These are phyloP conservation scores for Rhegmatorhina hoffmannsi DNA, from an alignment of 2,113 vertebrate species.

Conservation along the genomic window DNA sequence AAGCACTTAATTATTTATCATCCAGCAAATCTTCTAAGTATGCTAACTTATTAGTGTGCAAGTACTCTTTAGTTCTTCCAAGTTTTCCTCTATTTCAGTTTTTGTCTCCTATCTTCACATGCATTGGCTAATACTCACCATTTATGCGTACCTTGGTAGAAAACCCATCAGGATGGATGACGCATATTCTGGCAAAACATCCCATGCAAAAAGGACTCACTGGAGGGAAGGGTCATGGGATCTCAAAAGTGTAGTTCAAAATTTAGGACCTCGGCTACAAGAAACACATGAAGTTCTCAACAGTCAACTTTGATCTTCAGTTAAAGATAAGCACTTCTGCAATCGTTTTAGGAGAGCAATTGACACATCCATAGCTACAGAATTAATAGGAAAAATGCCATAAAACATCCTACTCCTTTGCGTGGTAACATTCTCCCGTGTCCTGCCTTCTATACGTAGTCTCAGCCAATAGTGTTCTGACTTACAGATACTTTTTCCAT, in stretches of 20 bases:
- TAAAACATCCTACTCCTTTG: background rate
- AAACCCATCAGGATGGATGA: background rate
- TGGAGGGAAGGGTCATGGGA: background rate
- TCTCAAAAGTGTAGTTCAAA: background rate
- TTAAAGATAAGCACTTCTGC: background rate
- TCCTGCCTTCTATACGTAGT: rapidly evolving
- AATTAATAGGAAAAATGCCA: background rate
- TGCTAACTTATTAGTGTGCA: background rate
- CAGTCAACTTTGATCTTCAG: background rate
- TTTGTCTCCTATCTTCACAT: background rate
- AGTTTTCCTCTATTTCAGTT: background rate
- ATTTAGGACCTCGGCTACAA: background rate
- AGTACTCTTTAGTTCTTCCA: background rate
- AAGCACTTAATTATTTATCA: background rate
- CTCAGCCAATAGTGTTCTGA: background rate
- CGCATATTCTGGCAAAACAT: background rate
- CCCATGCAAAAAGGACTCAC: rapidly evolving
- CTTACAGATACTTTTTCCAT: background rate
- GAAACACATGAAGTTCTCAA: background rate
- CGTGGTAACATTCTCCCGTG: rapidly evolving
- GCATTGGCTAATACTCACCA: background rate
- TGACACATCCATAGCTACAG: background rate
- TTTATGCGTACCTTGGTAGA: background rate
- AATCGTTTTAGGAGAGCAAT: background rate
- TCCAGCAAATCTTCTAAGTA: background rate